These are phyloP conservation scores for Montifringilla adamsi DNA, from an alignment of 2,113 vertebrate genomes.

Conservation along the genomic window DNA sequence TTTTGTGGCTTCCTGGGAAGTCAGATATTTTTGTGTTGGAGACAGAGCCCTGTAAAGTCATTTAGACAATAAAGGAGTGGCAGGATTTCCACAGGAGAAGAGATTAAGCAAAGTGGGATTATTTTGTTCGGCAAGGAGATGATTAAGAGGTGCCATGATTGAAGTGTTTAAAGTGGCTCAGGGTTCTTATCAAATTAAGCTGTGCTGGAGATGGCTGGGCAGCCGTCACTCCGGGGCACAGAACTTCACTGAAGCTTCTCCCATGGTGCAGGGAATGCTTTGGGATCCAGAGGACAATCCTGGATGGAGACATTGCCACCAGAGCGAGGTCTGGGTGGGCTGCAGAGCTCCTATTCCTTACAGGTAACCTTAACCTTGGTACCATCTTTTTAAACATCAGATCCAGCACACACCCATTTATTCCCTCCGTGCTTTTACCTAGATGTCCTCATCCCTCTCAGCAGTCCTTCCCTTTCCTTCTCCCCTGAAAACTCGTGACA, in stretches of 20 bases:
- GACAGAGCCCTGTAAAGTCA: background rate
- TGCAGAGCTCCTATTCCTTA: background rate
- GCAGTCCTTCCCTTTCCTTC: background rate
- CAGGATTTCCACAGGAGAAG: slow-evolving; percentile 57
- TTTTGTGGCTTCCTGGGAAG: background rate
- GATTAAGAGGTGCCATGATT: slow-evolving; percentile 62
- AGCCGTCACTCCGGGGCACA: slow-evolving; percentile 3
- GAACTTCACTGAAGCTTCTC: background rate
- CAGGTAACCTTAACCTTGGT: background rate
- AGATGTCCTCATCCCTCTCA: background rate
- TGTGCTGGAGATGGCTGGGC: slow-evolving; percentile 32
- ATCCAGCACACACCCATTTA: background rate
- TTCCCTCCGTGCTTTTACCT: background rate
- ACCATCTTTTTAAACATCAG: background rate
- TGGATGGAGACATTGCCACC: background rate
- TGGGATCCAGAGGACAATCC: background rate
- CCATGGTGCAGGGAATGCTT: background rate
- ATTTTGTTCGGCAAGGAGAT: slow-evolving; percentile 58
- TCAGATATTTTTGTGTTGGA: background rate
- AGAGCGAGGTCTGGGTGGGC: background rate
- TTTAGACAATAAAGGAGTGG: slow-evolving; percentile 57
- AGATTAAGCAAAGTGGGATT: slow-evolving; percentile 67
- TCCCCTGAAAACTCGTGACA: background rate
- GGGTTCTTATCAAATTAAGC: slow-evolving; percentile 62
- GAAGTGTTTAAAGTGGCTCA: slow-evolving; percentile 66